A percentile compares a stretch with the other conserved stretches of the same genome.
These are phyloP conservation scores for Brachylomia viminalis DNA, from an alignment of 2,888 invertebrate genomes.

Conservation along the genomic window DNA sequence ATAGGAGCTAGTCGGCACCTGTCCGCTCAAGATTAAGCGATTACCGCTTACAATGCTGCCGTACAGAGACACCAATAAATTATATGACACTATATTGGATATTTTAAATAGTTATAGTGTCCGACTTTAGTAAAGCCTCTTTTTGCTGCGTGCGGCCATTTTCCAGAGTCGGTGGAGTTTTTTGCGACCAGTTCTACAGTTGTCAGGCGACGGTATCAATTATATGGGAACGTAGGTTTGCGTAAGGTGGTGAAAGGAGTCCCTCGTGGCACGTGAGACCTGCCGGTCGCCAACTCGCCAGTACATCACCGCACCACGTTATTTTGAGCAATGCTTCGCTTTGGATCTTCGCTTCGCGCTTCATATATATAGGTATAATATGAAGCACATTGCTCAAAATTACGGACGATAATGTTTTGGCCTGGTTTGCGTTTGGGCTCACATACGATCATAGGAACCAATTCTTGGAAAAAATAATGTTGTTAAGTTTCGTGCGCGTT, in stretches of 20 bases:
- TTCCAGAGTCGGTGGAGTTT: constrained; percentile 67
- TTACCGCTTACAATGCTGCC: constrained; percentile 69
- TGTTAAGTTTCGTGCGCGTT: not conserved
- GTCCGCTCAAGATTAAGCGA: constrained; percentile 78
- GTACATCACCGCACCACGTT: constrained; percentile 60
- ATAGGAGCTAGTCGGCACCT: constrained; percentile 73
- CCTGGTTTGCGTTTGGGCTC: constrained; percentile 2
- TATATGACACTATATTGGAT: constrained; percentile 75
- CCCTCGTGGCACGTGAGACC: constrained; percentile 64
- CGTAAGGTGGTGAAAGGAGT: constrained; percentile 79
- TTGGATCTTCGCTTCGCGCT: no score
- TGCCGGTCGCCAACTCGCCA: not conserved
- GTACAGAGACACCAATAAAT: constrained; percentile 72
- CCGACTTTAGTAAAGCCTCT: constrained; percentile 76
- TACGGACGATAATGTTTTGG: constrained; percentile 59
- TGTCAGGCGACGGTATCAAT: constrained; percentile 78
- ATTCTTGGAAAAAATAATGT: not conserved
- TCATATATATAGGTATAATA: not conserved
- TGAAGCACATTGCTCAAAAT: constrained; percentile 61
- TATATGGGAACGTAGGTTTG: constrained; percentile 80
- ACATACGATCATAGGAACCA: not conserved
- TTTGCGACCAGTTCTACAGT: constrained; percentile 74
- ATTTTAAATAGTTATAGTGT: constrained; percentile 68
- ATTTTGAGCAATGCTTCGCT: not conserved
- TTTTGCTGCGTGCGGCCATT: constrained; percentile 71